phyloP scores from a whole-genome alignment of 2,113 vertebrate species.

The Nymphicus hollandicus region DNA sequence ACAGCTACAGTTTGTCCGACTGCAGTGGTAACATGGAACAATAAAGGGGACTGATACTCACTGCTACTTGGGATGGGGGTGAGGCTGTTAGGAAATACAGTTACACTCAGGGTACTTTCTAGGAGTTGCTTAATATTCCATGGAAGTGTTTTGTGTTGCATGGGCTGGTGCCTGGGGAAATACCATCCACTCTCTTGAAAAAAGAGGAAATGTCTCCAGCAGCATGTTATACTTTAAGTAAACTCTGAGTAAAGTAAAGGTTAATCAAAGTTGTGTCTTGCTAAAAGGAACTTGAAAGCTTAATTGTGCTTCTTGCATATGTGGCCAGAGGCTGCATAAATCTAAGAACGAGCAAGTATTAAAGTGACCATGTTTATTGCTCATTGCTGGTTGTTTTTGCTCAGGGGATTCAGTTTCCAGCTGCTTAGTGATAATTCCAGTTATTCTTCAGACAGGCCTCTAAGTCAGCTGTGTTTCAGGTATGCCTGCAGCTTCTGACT shows the following conservation, averaged over 20 bases:
- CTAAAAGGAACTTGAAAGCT: not conserved
- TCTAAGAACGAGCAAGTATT: fast-evolving
- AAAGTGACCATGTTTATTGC: fast-evolving
- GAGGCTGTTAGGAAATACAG: not conserved
- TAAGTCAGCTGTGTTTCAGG: not conserved
- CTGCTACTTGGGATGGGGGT: not conserved
- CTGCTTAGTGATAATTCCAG: not conserved
- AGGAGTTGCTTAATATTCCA: not conserved
- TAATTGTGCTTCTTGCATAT: not conserved
- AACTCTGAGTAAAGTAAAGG: not conserved
- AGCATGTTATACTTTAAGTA: not conserved
- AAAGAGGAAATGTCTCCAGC: not conserved
- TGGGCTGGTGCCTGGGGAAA: conserved; percentile 24
- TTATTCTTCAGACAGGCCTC: not conserved
- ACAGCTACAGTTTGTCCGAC: fast-evolving
- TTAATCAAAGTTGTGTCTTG: not conserved
- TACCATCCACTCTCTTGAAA: not conserved
- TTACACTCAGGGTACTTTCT: too few relatives aligned
- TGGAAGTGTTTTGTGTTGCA: not conserved
- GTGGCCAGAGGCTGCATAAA: not conserved
- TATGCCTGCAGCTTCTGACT: not conserved
- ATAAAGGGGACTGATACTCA: not conserved
- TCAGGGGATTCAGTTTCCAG: not conserved
- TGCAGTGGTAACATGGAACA: not conserved
- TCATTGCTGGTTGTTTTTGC: fast-evolving